phyloP scores from a whole-genome alignment of 2,888 invertebrate species.

The Steromphala cineraria region DNA sequence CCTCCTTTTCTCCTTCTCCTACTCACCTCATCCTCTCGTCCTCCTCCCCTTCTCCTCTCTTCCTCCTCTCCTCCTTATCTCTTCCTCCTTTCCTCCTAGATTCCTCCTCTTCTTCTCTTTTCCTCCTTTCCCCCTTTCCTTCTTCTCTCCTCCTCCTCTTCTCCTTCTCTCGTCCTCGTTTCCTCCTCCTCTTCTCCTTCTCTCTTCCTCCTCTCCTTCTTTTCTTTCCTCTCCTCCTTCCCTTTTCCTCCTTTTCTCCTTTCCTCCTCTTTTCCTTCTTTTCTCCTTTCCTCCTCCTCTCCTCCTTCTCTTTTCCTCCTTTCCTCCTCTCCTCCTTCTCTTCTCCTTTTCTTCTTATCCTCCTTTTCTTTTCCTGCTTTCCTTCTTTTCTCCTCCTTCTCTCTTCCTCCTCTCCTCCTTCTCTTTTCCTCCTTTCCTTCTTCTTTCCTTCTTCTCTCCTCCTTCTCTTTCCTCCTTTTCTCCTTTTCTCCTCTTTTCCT shows the following conservation, averaged over 20 bases:
- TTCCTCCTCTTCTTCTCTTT: background rate
- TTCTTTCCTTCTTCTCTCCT: background rate
- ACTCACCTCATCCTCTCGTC: background rate
- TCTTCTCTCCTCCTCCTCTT: background rate
- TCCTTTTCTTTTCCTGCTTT: background rate
- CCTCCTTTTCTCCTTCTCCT: no score
- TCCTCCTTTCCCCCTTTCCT: background rate
- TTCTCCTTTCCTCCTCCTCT: no score
- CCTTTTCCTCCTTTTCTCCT: no score
- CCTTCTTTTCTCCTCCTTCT: background rate
- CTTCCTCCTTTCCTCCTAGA: no score
- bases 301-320: background rate
- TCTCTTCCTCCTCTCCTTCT: background rate
- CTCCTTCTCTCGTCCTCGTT: background rate
- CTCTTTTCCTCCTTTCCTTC: background rate
- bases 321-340: background rate
- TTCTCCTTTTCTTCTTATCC: no score
- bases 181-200: background rate
- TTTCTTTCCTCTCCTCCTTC: no score
- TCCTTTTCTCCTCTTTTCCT: background rate
- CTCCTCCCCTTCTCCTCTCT: background rate
- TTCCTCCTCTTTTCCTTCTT: no score
- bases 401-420: no score
- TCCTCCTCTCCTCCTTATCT: background rate
- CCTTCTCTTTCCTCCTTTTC: background rate